Base-by-base conservation (phyloP, 2,113 vertebrate genomes). In the Scomber colias region DNA sequence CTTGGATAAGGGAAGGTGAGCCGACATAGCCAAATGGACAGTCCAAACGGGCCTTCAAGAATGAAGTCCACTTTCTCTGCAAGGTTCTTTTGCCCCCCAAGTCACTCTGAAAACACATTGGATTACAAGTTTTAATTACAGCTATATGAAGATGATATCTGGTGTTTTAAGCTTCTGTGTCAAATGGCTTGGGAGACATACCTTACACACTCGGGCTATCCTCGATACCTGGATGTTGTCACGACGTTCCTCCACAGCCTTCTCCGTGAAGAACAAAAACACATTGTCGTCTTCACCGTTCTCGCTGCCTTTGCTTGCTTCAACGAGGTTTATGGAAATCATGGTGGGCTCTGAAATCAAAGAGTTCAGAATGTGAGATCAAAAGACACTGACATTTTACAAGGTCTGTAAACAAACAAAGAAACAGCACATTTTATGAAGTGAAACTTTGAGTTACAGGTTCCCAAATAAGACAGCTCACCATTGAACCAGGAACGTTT, bases 181-280 rank as follows among this genome's bases (percentile, higher is more conserved):
- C 5, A 45, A 15, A n/a, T 30, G 24, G 17, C 13, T n/a, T 60
- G 10, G 9, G 8, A n/a, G 44, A 45, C 50, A 2, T 3, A 79
- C 84, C 60, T 86, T 82, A 17, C 79, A 86, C 31, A 82, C 79
- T 3, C 75, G 71, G 14, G 71, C 84, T 21, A 86, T 75, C 61
- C 84, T 82, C 4, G 84, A 86, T 21, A 82, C 71, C 0, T n/a
- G 60, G 31, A 75, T 27, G 66, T 56, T 78, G 30, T 35, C 2
- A 0, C 0, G 71, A 59, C 3, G 27, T 66, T 79, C 0, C 61
- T 86, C 84, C 1, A 82, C 65, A 4, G 79, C 75, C 0, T 10
- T 71, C 62, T 86, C 84, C 2, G 71, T 61, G 56, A 86, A 79
- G 61, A 82, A 86, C 66, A 86, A 35, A 35, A 86, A 82, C 3